Percentiles rank a stretch among this genome's conserved stretches.
Conservation (phyloP, 2,113 vertebrate species). For the Odocoileus virginianus region DNA sequence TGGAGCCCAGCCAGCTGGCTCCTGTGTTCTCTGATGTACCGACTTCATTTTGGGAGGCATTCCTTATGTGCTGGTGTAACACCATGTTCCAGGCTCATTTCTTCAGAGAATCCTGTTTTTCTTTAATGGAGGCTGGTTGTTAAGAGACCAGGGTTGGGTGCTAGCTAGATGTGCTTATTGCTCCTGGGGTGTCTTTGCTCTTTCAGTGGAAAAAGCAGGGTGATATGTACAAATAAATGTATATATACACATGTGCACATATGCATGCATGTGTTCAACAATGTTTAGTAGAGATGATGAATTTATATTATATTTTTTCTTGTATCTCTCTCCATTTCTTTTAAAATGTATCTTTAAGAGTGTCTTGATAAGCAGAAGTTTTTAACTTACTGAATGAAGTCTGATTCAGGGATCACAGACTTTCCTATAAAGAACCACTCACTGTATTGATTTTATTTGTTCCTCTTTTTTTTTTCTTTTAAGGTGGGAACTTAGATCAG, state of each 20-base stretch:
- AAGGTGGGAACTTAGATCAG: neutral
- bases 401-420: neutral
- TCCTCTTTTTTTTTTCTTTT: neutral
- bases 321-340: neutral
- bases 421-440: neutral
- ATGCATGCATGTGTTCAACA: neutral
- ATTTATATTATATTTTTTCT: neutral
- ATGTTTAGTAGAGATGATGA: neutral
- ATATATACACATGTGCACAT: neutral
- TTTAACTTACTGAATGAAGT: neutral
- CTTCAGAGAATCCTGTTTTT: neutral
- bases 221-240: neutral
- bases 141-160: neutral
- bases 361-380: neutral
- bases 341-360: neutral
- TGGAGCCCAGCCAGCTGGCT: neutral
- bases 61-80: neutral
- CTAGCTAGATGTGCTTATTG: neutral
- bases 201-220: neutral
- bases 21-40: neutral
- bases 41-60: neutral
- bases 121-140: neutral
- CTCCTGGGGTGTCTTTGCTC: neutral
- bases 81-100: neutral
- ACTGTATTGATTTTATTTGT: neutral